A percentile compares a stretch with the other conserved stretches of the same genome.
Conservation (phyloP, 2,113 vertebrate species). For the Gadus macrocephalus region DNA sequence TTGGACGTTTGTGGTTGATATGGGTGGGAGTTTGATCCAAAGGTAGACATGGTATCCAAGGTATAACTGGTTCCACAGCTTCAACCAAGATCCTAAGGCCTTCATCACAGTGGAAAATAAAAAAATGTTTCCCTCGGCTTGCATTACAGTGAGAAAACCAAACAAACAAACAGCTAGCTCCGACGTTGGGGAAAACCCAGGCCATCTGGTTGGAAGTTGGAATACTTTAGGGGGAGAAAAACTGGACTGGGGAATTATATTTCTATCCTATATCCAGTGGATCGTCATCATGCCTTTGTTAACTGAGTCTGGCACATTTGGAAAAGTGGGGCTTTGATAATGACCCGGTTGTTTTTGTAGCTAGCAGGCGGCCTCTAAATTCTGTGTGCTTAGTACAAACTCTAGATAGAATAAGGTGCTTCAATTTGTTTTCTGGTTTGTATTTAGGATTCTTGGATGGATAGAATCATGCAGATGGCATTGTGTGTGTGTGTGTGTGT, state of each 20-base stretch:
- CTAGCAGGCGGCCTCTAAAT: conserved; percentile 45
- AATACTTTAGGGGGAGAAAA: conserved; percentile 47
- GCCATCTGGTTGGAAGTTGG: conserved; percentile 53
- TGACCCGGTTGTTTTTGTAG: conserved; percentile 63
- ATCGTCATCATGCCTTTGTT: conserved; percentile 55
- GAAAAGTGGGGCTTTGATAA: conserved; percentile 52
- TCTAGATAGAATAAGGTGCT: conserved; percentile 26
- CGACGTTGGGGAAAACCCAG: conserved; percentile 54
- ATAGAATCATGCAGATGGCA: conserved; percentile 30
- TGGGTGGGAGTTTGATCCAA: background rate
- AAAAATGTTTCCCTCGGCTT: conserved; percentile 35
- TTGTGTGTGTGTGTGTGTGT: conserved; percentile 32
- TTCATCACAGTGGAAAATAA: conserved; percentile 45
- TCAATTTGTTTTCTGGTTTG: conserved; percentile 42
- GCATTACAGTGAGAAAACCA: conserved; percentile 51
- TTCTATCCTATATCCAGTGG: conserved; percentile 54
- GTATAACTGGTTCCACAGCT: conserved; percentile 20
- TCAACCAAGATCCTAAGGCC: conserved; percentile 17
- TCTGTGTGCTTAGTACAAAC: conserved; percentile 27
- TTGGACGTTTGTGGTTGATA: background rate
- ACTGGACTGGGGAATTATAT: conserved; percentile 46
- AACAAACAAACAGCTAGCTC: conserved; percentile 53
- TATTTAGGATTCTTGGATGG: conserved; percentile 39
- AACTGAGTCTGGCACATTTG: conserved; percentile 46
- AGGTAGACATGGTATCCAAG: background rate